Evolutionary conservation across 1,140 invertebrate genomes (phyloP), one percentile per base, ranked within the genome.

Genomic region (Microplitis mediator): DNA sequence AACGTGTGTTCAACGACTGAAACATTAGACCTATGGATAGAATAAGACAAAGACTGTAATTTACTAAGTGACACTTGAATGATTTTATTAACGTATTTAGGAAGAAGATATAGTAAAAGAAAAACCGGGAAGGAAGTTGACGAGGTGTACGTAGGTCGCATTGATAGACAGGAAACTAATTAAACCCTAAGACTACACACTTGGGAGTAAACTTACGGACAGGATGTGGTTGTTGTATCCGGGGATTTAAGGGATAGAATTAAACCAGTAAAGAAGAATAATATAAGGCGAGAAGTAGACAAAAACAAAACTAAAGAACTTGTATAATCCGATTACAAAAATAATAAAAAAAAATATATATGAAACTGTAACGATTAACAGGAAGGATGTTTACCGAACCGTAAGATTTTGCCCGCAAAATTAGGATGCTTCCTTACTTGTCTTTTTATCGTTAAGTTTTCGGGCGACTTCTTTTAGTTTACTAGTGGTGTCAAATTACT

Each of bases 351-450:
- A 23, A 23, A 1, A 23, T 23, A 23, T 23, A 23, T 23, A 23
- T 23, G 23, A 23, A 75, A 75, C 75, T 69, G 71, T 65, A 52
- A 74, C 50, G 13, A 56, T 35, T n/a, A 65, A 51, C 74, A 78
- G 80, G 80, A 83, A 79, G 80, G 80, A 82, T 79, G 78, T 77
- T 69, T 78, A 82, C 13, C 78, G 73, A 78, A 61, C 74, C 78
- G 72, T 84, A 75, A 4, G 2, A 79, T 80, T 82, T 82, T 60
- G 35, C 9, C 51, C 9, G 6, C 60, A 65, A 65, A 56, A 69
- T 65, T 35, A 64, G 35, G 52, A 14, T 69, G 14, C 16, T 35
- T 74, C 16, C 16, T 56, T 39, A 58, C 58, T 60, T 39, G 35
- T 36, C 63, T 16, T 62, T 73, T 8, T 68, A 11, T 60, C 54